Conservation (phyloP, 2,113 vertebrate genomes). For the Hippocampus guttulatus region DNA sequence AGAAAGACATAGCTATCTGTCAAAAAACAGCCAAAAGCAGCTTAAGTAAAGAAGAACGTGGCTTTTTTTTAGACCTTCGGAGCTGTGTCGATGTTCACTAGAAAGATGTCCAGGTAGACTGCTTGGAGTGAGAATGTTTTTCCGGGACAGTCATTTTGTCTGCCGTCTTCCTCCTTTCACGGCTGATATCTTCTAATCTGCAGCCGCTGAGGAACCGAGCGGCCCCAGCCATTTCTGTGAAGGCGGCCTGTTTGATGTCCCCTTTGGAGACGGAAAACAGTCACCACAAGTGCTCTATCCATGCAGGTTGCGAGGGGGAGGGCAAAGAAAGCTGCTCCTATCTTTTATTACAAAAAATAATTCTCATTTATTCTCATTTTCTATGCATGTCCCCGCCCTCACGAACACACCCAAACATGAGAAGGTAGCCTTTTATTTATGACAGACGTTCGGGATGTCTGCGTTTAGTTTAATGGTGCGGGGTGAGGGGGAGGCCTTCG, state of each 20-base stretch:
- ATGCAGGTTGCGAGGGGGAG: conserved; percentile 20
- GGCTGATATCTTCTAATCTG: conserved; percentile 51
- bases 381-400: not conserved
- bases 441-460: conserved; percentile 57
- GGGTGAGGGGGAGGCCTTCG: conserved; percentile 25
- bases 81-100: conserved; percentile 18
- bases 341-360: conserved; percentile 7
- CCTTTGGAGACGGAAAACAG: conserved; percentile 43
- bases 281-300: conserved; percentile 34
- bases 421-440: conserved; percentile 51
- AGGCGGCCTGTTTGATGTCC: conserved; percentile 60
- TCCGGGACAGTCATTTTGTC: conserved; percentile 33
- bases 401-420: not conserved
- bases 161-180: conserved; percentile 14
- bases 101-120: conserved; percentile 19
- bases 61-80: conserved; percentile 15
- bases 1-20: conserved; percentile 31
- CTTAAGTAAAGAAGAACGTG: conserved; percentile 19
- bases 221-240: conserved; percentile 43
- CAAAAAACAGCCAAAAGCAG: conserved; percentile 24
- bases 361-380: not conserved
- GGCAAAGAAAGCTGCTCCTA: conserved; percentile 3
- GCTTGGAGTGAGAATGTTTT: conserved; percentile 22
- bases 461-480: conserved; percentile 46
- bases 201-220: conserved; percentile 52